Evolutionary conservation across 2,797 vertebrate species (phyloP), one percentile per base, ranked within the genome.

Genomic region (Sebastes goodei): DNA sequence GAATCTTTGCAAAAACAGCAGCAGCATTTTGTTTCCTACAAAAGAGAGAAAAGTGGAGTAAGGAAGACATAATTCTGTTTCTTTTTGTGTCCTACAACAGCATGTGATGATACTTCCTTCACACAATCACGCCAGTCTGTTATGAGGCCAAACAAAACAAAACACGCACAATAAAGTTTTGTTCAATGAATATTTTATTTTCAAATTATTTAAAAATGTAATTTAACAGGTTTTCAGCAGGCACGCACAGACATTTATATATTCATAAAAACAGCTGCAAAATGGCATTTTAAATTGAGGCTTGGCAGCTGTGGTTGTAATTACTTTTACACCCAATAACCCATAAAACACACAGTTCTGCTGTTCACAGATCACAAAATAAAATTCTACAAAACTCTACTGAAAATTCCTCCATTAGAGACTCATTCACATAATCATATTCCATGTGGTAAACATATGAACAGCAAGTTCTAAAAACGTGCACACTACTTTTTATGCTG

Each of bases 241-340:
- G 35, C 32, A 46, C 2, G 15, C 7, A 33, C 52, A 76, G 23
- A 59, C 17, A 68, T 56, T 33, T 35, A 20, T 33, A 11, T 64
- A 71, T 71, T 71, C 7, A 53, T 30, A 55, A 53, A 77, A 68
- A 57, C 79, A 80, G 52, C 42, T 78, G 55, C 60, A 52, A 49
- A 69, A 73, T 15, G 6, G 5, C 61, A 65, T 70, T 49, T 72
- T 23, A 12, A 33, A 33, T n/a, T 0, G 8, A 38, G 46, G 27
- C 15, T 56, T 30, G 20, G n/a, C 35, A 59, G 29, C 65, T 66
- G 73, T 33, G 42, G 32, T 46, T 38, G 17, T 57, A 60, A 52
- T 76, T 21, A 69, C 46, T 57, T 23, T n/a, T 10, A 42, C 17
- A 52, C 10, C 3, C 42, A 62, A 1, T 2, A 15, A 63, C 8